phyloP scores from a whole-genome alignment of 2,888 invertebrate species.

The Hirtodrosophila cameraria region DNA sequence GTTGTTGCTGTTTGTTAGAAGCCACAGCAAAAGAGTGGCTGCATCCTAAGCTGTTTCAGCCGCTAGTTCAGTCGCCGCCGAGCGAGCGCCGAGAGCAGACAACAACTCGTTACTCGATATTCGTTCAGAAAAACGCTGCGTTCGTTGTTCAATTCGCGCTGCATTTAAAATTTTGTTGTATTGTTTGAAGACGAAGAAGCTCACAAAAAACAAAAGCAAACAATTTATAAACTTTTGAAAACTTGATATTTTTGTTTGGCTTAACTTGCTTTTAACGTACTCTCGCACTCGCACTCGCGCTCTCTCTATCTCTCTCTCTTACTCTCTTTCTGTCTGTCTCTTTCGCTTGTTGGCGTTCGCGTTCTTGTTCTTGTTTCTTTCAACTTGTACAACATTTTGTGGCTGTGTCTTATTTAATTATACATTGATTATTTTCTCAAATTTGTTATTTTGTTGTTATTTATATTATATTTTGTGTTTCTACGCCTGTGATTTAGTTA shows the following conservation, averaged over 20 bases:
- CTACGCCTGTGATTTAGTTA: constrained; percentile 55
- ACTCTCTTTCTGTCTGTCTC: background rate
- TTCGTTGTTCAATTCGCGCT: no score
- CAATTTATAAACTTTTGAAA: constrained; percentile 31
- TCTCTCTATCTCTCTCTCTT: constrained; percentile 3
- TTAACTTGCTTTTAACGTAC: constrained; percentile 28
- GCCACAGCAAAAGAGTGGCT: constrained; percentile 44
- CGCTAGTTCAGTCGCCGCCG: constrained; percentile 68
- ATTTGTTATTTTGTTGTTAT: constrained; percentile 42
- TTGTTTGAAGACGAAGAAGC: no score
- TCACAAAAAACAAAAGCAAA: no score
- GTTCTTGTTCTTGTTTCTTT: constrained; percentile 21
- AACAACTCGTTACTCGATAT: constrained; percentile 56
- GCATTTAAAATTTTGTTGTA: no score
- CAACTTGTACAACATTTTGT: no score
- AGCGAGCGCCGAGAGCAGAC: constrained; percentile 76
- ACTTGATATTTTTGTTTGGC: constrained; percentile 33
- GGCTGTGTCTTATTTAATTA: constrained; percentile 47
- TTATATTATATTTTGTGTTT: constrained; percentile 37
- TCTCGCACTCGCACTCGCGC: background rate
- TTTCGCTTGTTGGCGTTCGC: constrained; percentile 12
- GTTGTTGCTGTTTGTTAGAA: constrained; percentile 22
- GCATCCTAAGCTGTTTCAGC: constrained; percentile 53
- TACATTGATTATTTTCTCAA: constrained; percentile 12
- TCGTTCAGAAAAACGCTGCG: no score